phyloP scores from a whole-genome alignment of 2,888 invertebrate species.

The Xestoiulus laeticollis region DNA sequence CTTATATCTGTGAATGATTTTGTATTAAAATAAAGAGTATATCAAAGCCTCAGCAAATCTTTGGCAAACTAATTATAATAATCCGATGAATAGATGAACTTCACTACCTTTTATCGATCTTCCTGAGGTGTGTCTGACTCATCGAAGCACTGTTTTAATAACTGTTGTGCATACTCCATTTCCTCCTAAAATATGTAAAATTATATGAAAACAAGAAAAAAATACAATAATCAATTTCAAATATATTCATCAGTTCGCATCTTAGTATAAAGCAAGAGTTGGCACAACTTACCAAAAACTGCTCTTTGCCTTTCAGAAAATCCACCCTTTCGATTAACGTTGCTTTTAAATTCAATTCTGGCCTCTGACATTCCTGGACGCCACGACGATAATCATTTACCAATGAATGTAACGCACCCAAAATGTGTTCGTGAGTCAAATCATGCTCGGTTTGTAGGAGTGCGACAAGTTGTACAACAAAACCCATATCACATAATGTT shows the following conservation, averaged over 20 bases:
- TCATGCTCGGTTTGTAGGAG: constrained; percentile 62
- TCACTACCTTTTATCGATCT: constrained; percentile 49
- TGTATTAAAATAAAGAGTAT: too few species aligned
- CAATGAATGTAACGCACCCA: constrained; percentile 66
- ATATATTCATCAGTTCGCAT: too few species aligned
- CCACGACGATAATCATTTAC: constrained; percentile 65
- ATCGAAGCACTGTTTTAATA: constrained; percentile 58
- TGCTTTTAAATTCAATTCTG: constrained; percentile 64
- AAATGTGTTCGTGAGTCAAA: constrained; percentile 68
- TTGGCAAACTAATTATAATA: too few species aligned
- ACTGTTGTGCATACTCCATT: constrained; percentile 59
- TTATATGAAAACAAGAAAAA: background rate
- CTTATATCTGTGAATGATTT: too few species aligned
- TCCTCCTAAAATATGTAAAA: constrained; percentile 59
- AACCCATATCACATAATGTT: constrained; percentile 63
- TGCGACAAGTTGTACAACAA: constrained; percentile 64
- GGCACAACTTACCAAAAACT: constrained; percentile 61
- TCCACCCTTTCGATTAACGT: constrained; percentile 64
- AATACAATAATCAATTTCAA: too few species aligned
- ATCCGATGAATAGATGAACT: too few species aligned
- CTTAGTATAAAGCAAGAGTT: constrained; percentile 53
- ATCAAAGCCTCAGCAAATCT: too few species aligned
- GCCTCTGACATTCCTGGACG: constrained; percentile 65
- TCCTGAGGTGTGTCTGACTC: background rate
- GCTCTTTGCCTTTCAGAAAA: constrained; percentile 65